Evolutionary conservation across 2,113 vertebrate genomes (phyloP).

Genomic region (Thamnaconus septentrionalis): DNA sequence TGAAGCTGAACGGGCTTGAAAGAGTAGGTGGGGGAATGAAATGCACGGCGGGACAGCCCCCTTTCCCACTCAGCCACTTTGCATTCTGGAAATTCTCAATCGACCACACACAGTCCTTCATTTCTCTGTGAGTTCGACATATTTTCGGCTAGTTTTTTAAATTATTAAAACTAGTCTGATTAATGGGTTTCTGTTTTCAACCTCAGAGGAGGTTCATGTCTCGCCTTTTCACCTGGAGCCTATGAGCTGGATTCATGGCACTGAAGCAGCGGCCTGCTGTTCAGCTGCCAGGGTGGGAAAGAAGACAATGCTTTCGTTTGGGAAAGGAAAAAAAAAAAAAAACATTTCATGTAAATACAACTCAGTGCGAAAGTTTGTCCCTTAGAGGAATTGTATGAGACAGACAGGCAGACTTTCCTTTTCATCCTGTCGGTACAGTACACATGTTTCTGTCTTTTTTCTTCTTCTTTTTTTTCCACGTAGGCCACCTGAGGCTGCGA

Average conservation of each 20-base stretch:
- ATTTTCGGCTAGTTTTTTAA: too few relatives aligned
- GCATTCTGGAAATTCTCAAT: slow-evolving; percentile 62
- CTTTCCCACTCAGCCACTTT: not conserved
- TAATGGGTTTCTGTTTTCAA: too few relatives aligned
- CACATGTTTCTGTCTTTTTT: not conserved
- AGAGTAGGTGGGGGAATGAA: slow-evolving; percentile 67
- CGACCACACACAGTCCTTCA: slow-evolving; percentile 24
- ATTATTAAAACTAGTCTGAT: too few relatives aligned
- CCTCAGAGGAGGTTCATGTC: too few relatives aligned
- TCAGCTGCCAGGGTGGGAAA: not conserved
- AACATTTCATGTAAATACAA: not conserved
- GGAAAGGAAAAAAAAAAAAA: not conserved
- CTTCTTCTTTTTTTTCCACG: not conserved
- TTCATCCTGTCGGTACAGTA: not conserved
- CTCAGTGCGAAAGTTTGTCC: slow-evolving; percentile 1
- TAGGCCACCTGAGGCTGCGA: slow-evolving; percentile 36
- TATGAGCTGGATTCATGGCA: not conserved
- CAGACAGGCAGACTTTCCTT: slow-evolving; percentile 10
- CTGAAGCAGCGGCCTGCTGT: slow-evolving; percentile 1
- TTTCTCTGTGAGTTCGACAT: not conserved
- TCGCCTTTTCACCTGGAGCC: not conserved
- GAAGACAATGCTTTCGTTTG: slow-evolving; percentile 10
- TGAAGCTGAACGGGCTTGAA: slow-evolving; percentile 32
- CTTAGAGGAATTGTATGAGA: not conserved
- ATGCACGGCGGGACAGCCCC: slow-evolving; percentile 28